These are phyloP conservation scores for Peromyscus polionotus DNA, from an alignment of 2,113 vertebrate species.

Conservation along the genomic window DNA sequence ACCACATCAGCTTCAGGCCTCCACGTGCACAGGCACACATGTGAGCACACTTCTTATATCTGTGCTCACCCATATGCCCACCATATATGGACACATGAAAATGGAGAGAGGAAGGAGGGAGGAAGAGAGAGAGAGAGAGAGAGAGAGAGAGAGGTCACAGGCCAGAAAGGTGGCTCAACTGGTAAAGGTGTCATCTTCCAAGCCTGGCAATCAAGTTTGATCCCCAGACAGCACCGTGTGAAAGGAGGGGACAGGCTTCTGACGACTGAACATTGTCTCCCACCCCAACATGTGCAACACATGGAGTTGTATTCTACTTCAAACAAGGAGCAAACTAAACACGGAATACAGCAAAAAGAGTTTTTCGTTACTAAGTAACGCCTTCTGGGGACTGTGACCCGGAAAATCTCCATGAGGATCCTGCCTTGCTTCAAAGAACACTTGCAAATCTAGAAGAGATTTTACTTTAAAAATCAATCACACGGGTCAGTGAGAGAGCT, in stretches of 20 bases:
- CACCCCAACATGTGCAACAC: fast-evolving
- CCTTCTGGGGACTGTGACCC: not conserved
- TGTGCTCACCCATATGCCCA: not conserved
- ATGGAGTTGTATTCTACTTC: not conserved
- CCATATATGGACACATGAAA: not conserved
- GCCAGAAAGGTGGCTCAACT: too few relatives aligned
- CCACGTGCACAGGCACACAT: not conserved
- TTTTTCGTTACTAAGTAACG: not conserved
- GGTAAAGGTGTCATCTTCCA: not conserved
- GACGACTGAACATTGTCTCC: not conserved
- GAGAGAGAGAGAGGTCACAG: not conserved
- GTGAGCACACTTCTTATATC: not conserved
- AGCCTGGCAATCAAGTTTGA: too few relatives aligned
- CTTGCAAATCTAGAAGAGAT: conserved; percentile 7
- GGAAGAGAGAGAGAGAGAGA: not conserved
- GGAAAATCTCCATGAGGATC: not conserved
- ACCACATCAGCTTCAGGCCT: not conserved
- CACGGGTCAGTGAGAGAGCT: not conserved
- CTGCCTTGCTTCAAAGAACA: not conserved
- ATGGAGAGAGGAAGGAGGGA: not conserved
- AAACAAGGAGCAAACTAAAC: not conserved
- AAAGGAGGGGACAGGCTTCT: too few relatives aligned
- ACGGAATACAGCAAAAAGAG: not conserved
- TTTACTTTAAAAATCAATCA: not conserved
- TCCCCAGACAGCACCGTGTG: too few relatives aligned